phyloP scores from a whole-genome alignment of 2,113 vertebrate genomes.

The Phrynosoma platyrhinos region DNA sequence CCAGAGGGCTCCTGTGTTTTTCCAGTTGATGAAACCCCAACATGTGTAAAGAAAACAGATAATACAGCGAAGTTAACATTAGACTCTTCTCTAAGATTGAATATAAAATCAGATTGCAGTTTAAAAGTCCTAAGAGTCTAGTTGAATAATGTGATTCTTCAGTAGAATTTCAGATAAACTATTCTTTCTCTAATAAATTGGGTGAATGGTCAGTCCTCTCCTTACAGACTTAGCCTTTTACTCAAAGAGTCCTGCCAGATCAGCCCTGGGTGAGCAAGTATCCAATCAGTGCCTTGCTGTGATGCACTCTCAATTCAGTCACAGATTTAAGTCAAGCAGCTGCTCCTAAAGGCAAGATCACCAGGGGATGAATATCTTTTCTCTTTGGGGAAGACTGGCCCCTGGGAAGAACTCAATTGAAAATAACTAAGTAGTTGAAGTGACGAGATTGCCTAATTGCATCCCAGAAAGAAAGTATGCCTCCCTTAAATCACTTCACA shows the following conservation, averaged over 20 bases:
- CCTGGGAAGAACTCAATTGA: neutral
- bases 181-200: neutral
- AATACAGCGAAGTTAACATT: neutral
- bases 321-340: neutral
- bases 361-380: neutral
- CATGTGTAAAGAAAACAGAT: neutral
- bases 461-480: neutral
- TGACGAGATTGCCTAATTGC: neutral
- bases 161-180: neutral
- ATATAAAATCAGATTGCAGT: neutral
- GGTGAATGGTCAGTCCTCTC: neutral
- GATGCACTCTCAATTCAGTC: neutral
- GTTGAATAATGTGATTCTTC: neutral
- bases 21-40: slow-evolving; percentile 14
- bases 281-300: neutral
- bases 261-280: neutral
- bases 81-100: slow-evolving; percentile 6
- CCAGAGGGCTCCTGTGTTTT: slow-evolving; percentile 12
- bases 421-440: neutral
- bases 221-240: neutral
- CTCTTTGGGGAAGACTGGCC: neutral
- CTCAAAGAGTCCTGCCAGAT: slow-evolving; percentile 9
- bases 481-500: neutral
- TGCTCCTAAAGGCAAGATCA: neutral
- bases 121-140: neutral